phyloP scores from a whole-genome alignment of 1,140 invertebrate genomes.

The Penaeus indicus region DNA sequence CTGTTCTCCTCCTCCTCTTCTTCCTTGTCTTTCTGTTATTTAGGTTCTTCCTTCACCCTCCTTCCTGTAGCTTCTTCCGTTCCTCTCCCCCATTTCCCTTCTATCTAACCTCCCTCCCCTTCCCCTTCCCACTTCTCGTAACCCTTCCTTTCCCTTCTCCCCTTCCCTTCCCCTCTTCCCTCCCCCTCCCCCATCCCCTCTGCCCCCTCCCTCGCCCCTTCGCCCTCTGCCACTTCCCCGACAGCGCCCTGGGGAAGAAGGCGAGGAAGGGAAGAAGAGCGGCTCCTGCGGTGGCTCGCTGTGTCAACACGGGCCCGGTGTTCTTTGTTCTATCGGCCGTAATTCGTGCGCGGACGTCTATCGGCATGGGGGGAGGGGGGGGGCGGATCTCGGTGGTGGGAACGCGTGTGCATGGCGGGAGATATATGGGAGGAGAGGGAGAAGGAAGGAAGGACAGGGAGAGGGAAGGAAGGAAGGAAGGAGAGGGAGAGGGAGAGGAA shows the following conservation, averaged over 20 bases:
- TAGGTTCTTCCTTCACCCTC: constrained; percentile 10
- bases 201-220: constrained; percentile 21
- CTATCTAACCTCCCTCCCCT: constrained; percentile 29
- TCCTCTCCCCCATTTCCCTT: constrained; percentile 3
- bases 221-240: background rate
- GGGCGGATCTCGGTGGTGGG: too few species aligned
- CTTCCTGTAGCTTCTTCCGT: background rate
- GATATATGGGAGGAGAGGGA: too few species aligned
- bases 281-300: too few species aligned
- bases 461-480: too few species aligned
- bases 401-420: too few species aligned
- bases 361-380: too few species aligned
- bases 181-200: background rate
- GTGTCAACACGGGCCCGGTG: too few species aligned
- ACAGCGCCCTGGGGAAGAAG: background rate
- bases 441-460: background rate
- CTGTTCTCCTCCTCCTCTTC: background rate
- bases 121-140: constrained; percentile 12
- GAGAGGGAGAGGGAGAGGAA: too few species aligned
- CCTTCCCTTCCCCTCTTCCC: too few species aligned
- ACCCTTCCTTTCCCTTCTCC: constrained; percentile 6
- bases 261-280: too few species aligned
- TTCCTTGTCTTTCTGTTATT: background rate
- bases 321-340: too few species aligned
- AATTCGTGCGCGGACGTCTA: too few species aligned